Percentiles rank a stretch among this genome's conserved stretches.
phyloP scores from a whole-genome alignment of 2,113 vertebrate genomes.

The Agelaius phoeniceus region DNA sequence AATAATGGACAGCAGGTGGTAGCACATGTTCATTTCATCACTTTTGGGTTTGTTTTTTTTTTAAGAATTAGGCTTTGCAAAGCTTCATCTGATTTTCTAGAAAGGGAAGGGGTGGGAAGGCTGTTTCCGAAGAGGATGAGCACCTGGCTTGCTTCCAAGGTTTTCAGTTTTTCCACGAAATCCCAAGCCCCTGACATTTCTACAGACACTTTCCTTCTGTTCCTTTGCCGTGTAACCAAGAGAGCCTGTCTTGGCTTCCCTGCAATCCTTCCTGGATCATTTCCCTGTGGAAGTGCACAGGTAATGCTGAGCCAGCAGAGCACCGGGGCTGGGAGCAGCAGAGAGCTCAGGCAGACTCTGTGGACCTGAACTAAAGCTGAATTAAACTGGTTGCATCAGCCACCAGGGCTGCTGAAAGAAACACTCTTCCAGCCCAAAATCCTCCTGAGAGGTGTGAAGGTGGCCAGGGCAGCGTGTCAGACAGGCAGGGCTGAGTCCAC shows the following conservation, averaged over 20 bases:
- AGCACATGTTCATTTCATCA: conserved; percentile 34
- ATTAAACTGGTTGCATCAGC: not conserved
- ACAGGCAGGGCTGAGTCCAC: not conserved
- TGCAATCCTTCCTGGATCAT: not conserved
- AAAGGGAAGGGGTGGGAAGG: not conserved
- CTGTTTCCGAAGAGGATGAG: not conserved
- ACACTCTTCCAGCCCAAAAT: not conserved
- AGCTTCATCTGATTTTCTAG: not conserved
- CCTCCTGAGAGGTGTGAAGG: not conserved
- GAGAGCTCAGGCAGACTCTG: not conserved
- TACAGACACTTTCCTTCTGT: not conserved
- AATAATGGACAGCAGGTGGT: conserved; percentile 44
- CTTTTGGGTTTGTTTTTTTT: not conserved
- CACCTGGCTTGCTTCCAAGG: not conserved
- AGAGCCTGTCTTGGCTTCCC: conserved; percentile 3
- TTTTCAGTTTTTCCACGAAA: not conserved
- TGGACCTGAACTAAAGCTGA: not conserved
- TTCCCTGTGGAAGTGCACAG: not conserved
- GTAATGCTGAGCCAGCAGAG: conserved; percentile 38
- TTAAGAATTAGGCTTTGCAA: not conserved
- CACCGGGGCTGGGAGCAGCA: not conserved
- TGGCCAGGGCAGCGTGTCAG: not conserved
- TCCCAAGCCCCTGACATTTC: not conserved
- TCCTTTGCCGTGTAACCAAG: accelerated
- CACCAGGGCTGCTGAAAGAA: not conserved